Conservation (phyloP, 2,797 vertebrate species). For the Threskiornis aethiopicus region DNA sequence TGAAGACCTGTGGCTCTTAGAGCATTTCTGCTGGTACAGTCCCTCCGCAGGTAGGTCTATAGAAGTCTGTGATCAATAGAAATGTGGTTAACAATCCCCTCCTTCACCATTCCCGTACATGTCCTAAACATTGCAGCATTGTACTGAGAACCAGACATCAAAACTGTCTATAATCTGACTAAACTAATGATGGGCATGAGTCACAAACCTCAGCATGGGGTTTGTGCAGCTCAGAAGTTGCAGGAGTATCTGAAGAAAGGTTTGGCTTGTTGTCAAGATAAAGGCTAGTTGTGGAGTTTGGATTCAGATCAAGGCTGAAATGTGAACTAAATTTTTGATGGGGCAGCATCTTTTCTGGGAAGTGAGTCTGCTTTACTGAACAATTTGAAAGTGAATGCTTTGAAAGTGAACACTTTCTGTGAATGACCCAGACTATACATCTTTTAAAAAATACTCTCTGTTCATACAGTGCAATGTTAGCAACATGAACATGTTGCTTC, state of each 20-base stretch:
- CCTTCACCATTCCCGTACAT: fast-evolving
- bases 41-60: background rate
- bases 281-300: background rate
- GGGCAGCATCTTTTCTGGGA: background rate
- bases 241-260: background rate
- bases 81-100: background rate
- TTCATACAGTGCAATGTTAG: background rate
- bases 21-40: background rate
- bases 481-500: background rate
- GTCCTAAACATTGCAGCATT: background rate
- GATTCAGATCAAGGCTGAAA: background rate
- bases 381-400: background rate
- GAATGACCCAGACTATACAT: background rate
- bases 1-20: background rate
- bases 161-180: background rate
- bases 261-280: background rate
- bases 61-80: background rate
- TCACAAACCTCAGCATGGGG: background rate
- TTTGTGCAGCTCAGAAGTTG: background rate
- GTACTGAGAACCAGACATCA: background rate
- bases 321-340: background rate
- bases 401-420: background rate
- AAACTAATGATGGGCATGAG: background rate
- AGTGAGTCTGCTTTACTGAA: background rate
- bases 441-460: background rate